Evolutionary conservation across 1,140 invertebrate genomes (phyloP).

Genomic region (Drosophila sturtevanti): DNA sequence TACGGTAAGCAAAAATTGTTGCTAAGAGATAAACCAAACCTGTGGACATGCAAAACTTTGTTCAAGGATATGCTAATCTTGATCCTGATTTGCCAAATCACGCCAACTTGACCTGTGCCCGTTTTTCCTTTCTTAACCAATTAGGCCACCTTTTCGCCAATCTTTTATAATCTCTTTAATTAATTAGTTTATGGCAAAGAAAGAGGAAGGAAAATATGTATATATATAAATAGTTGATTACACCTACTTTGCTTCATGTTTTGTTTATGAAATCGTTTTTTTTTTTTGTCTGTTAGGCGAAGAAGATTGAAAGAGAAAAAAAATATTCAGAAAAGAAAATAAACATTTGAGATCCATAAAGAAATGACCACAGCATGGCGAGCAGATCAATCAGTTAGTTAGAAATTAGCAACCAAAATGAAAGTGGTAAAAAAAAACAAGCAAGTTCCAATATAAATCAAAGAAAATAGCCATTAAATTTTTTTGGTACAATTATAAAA

Average conservation of each 20-base stretch:
- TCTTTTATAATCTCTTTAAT: conserved; percentile 12
- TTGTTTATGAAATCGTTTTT: conserved; percentile 18
- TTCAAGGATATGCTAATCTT: conserved; percentile 28
- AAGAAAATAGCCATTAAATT: too few relatives aligned
- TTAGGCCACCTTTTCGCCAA: background rate
- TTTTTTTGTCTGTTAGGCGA: background rate
- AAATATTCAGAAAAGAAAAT: conserved; percentile 31
- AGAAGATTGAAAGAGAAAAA: conserved; percentile 16
- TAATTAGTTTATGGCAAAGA: conserved; percentile 40
- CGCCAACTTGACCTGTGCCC: conserved; percentile 29
- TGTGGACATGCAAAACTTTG: conserved; percentile 41
- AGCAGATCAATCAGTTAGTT: conserved; percentile 10
- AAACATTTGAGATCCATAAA: conserved; percentile 10
- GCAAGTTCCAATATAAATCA: background rate
- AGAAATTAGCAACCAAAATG: background rate
- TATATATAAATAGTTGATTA: conserved; percentile 19
- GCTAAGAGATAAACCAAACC: conserved; percentile 25
- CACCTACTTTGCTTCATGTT: conserved; percentile 21
- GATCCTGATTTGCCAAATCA: conserved; percentile 42
- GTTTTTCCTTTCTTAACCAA: background rate
- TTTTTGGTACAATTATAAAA: too few relatives aligned
- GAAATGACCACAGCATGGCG: background rate
- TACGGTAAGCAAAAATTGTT: background rate
- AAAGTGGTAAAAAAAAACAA: background rate
- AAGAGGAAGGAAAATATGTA: background rate